A percentile compares a stretch with the other conserved stretches of the same genome.
phyloP scores from a whole-genome alignment of 2,113 vertebrate species.

The Notarius lentiginosus region DNA sequence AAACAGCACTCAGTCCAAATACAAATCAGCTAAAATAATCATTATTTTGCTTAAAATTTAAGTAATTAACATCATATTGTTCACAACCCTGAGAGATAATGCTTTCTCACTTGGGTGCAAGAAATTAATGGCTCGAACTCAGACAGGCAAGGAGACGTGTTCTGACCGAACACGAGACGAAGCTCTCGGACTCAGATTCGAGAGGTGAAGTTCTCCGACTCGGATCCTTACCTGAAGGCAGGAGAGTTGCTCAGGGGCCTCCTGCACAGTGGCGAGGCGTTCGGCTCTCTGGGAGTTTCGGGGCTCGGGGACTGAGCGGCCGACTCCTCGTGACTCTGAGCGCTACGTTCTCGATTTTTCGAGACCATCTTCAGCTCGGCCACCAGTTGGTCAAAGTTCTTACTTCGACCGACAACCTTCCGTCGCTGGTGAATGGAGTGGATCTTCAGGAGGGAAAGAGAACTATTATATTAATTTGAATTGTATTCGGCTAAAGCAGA shows the following conservation, averaged over 20 bases:
- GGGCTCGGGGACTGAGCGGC: constrained; percentile 61
- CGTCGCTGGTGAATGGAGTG: constrained; percentile 91
- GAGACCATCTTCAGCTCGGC: constrained; percentile 84
- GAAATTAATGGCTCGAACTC: too few species aligned
- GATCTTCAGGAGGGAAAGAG: constrained; percentile 70
- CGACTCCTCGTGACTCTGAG: constrained; percentile 69
- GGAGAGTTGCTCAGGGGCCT: constrained; percentile 76
- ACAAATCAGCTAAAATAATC: background rate
- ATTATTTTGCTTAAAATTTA: too few species aligned
- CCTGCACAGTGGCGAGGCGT: constrained; percentile 70
- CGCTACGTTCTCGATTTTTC: constrained; percentile 78
- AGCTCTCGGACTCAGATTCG: background rate
- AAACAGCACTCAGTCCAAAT: too few species aligned
- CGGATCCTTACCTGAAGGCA: constrained; percentile 73
- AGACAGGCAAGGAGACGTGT: background rate
- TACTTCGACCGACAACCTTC: constrained; percentile 85
- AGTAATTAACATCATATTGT: background rate
- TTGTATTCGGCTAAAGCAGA: background rate
- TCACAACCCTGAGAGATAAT: background rate
- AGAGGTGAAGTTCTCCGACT: background rate
- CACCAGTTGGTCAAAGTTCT: constrained; percentile 90
- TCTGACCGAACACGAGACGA: background rate
- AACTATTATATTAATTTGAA: background rate
- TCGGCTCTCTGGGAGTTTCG: constrained; percentile 61
- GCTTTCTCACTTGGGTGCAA: background rate